Conservation (phyloP, 2,888 invertebrate genomes). For the Lepeophtheirus nordmannii region DNA sequence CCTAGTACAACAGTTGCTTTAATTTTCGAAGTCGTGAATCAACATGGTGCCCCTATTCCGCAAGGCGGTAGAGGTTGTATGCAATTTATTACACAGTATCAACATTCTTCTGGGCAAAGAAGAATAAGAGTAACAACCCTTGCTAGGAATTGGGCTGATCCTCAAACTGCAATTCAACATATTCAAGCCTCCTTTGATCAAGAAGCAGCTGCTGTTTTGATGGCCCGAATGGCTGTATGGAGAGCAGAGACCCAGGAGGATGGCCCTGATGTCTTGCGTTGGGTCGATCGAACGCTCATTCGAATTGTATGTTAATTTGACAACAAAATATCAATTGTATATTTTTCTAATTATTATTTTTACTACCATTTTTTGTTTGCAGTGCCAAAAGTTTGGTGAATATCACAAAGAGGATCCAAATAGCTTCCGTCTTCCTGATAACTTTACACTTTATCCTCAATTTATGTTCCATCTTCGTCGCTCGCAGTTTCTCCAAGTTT, state of each 20-base stretch:
- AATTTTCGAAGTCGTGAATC: slow-evolving; percentile 66
- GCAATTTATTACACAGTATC: slow-evolving; percentile 96
- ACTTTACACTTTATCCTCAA: slow-evolving; percentile 95
- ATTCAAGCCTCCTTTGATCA: slow-evolving; percentile 92
- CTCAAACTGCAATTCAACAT: slow-evolving; percentile 61
- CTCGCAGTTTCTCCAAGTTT: slow-evolving; percentile 97
- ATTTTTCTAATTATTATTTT: not conserved
- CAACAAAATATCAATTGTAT: not conserved
- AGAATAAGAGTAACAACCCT: slow-evolving; percentile 90
- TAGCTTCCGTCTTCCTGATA: slow-evolving; percentile 85
- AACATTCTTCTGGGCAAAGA: slow-evolving; percentile 86
- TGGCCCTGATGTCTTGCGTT: slow-evolving; percentile 82
- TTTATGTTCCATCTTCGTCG: slow-evolving; percentile 98
- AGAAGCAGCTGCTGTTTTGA: slow-evolving; percentile 91
- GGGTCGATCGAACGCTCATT: slow-evolving; percentile 96
- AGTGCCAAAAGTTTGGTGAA: slow-evolving; percentile 99
- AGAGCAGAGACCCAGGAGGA: slow-evolving; percentile 87
- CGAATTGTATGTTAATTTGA: slow-evolving; percentile 54
- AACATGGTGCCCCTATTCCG: slow-evolving; percentile 83
- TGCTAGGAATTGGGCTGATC: slow-evolving; percentile 95
- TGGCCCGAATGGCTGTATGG: slow-evolving; percentile 91
- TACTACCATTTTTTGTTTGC: slow-evolving; percentile 32
- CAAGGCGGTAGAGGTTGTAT: slow-evolving; percentile 92
- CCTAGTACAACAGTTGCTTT: slow-evolving; percentile 82
- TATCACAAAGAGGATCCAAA: slow-evolving; percentile 93